Base-by-base conservation (phyloP, 2,888 invertebrate species). In the Agonum fuliginosum region DNA sequence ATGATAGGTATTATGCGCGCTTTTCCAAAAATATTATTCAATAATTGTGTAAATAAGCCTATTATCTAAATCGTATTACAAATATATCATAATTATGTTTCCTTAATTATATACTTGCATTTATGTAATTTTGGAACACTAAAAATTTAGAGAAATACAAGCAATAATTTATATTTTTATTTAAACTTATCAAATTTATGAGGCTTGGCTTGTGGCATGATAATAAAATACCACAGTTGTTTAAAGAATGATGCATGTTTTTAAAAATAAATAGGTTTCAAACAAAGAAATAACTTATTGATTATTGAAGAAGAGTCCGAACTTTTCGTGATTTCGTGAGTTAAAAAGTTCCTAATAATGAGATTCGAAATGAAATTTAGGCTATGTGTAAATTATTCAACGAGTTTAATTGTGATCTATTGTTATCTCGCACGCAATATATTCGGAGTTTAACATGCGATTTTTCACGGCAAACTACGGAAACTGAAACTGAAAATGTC, bases 321-420 rank as follows among this genome's bases (percentile, higher is more conserved):
- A 37, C 1, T n/a, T 14, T 41, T 41, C 12, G 12, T n/a, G 4
- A n/a, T 8, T 17, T 46, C 17, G 19, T 46, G 12, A 19, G 17
- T 46, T 46, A 14, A 46, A 46, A 17, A 17, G 46, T 46, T 46
- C 41, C n/a, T 12, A 46, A 46, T 43, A 46, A 37, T 8, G 37
- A n/a, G n/a, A n/a, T n/a, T n/a, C 8, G 30, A 30, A 30, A 20
- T 22, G 22, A 51, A 51, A 51, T 51, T 51, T 22, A 51, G 22
- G 51, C 51, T 22, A 51, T 5, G 24, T 51, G 51, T 22, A 22
- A 22, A 51, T 51, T 51, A 51, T 51, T 51, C 51, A 22, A 46
- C 17, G 8, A 46, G 51, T 20, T 51, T 10, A 51, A 51, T 12
- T 51, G 51, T 51, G 51, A 51, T 51, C 51, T 51, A 51, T 51